Evolutionary conservation across 1,140 invertebrate genomes (phyloP).

Genomic region (Olivierus martensii): DNA sequence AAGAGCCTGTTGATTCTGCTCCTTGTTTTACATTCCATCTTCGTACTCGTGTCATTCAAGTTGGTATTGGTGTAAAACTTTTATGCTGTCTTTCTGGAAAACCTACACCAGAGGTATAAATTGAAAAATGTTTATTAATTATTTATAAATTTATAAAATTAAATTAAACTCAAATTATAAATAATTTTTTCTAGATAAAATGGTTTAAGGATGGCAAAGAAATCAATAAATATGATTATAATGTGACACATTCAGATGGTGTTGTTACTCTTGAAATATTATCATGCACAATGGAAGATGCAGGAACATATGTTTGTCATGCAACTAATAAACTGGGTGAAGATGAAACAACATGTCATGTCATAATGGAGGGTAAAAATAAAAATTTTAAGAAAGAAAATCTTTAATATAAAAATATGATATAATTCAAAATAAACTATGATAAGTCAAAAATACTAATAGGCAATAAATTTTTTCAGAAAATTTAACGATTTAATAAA

Average conservation of each 20-base stretch:
- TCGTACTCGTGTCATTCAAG: conserved; percentile 91
- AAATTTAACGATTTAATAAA: too few relatives aligned
- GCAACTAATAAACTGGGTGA: conserved; percentile 83
- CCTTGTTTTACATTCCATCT: conserved; percentile 95
- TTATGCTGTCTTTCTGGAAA: conserved; percentile 89
- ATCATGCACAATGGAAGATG: conserved; percentile 83
- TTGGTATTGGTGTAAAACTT: conserved; percentile 59
- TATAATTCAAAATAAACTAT: too few relatives aligned
- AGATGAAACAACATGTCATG: conserved; percentile 87
- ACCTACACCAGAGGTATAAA: conserved; percentile 50
- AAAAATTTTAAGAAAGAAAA: too few relatives aligned
- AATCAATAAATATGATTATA: conserved; percentile 76
- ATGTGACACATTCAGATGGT: conserved; percentile 77
- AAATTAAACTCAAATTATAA: background rate
- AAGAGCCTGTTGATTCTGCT: conserved; percentile 73
- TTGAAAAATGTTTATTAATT: background rate
- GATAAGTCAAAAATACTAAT: too few relatives aligned
- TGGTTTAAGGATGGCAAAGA: conserved; percentile 91
- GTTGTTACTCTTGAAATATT: conserved; percentile 93
- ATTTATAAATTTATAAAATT: background rate
- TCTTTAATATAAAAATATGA: too few relatives aligned
- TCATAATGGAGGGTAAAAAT: conserved; percentile 84
- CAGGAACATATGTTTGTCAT: conserved; percentile 86
- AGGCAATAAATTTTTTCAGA: too few relatives aligned
- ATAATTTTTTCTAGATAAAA: conserved; percentile 41